These are phyloP conservation scores for Caenorhabditis remanei DNA, from an alignment of 1,140 invertebrate species.

Conservation along the genomic window DNA sequence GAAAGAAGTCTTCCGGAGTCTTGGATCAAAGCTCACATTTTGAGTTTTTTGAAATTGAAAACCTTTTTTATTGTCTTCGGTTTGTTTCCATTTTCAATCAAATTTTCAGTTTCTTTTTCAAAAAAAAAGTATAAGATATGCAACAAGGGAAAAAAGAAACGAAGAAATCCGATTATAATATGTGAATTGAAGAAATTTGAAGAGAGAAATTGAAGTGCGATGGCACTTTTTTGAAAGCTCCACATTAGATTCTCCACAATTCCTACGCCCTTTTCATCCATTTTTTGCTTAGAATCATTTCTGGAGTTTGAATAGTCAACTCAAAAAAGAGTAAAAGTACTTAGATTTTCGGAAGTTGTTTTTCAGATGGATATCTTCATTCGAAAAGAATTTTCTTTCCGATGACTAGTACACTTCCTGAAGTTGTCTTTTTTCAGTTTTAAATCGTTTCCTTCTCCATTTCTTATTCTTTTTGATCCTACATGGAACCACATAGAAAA, in stretches of 20 bases:
- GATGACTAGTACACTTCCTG: slow-evolving; percentile 17
- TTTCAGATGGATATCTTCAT: too few species aligned
- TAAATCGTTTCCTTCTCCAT: neutral
- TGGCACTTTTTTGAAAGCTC: slow-evolving; percentile 24
- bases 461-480: neutral
- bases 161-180: slow-evolving; percentile 40
- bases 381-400: neutral
- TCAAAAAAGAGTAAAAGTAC: neutral
- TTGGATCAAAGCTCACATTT: neutral
- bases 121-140: neutral
- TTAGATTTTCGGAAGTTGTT: neutral
- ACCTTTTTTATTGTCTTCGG: neutral
- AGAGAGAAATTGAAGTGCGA: slow-evolving; percentile 32
- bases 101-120: neutral
- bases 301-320: neutral
- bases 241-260: neutral
- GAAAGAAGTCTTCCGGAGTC: slow-evolving; percentile 15
- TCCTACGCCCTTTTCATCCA: neutral
- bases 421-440: neutral
- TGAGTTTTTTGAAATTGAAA: slow-evolving; percentile 13
- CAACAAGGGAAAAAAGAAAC: slow-evolving; percentile 2
- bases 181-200: slow-evolving; percentile 32
- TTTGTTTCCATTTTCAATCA: neutral
- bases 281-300: neutral
- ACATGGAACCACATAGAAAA: too few species aligned